A percentile compares a stretch with the other conserved stretches of the same genome.
phyloP scores from a whole-genome alignment of 2,797 vertebrate species.

The Trematomus bernacchii region DNA sequence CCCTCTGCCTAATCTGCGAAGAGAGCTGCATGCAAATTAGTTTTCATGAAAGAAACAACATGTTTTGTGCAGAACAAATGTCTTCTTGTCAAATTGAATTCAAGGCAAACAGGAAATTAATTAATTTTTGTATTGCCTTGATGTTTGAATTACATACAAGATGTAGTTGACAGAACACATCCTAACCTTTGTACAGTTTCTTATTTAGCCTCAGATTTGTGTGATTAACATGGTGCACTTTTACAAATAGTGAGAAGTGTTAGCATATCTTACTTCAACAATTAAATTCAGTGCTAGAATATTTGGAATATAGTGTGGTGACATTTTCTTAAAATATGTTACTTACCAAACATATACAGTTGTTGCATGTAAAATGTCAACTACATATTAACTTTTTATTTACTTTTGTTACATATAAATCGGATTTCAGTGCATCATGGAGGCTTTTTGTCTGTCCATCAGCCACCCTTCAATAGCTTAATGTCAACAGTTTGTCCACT shows the following conservation, averaged over 20 bases:
- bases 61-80: background rate
- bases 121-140: constrained; percentile 21
- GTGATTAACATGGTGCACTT: constrained; percentile 11
- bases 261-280: background rate
- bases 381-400: background rate
- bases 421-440: background rate
- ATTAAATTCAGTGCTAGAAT: background rate
- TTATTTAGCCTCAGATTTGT: background rate
- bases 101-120: constrained; percentile 9
- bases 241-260: background rate
- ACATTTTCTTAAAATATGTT: background rate
- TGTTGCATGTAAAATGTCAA: background rate
- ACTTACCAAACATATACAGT: background rate
- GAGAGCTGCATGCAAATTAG: constrained; percentile 44
- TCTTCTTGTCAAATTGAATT: constrained; percentile 44
- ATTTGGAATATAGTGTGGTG: background rate
- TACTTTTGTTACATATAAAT: no score
- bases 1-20: constrained; percentile 46
- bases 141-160: constrained; percentile 25
- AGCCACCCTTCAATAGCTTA: constrained; percentile 6
- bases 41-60: constrained; percentile 41
- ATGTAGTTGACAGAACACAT: constrained; percentile 19
- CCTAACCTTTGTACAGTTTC: background rate
- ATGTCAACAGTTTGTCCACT: background rate
- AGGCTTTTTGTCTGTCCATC: background rate